Conservation (phyloP, 1,140 invertebrate species). For the Rhyzopertha dominica region DNA sequence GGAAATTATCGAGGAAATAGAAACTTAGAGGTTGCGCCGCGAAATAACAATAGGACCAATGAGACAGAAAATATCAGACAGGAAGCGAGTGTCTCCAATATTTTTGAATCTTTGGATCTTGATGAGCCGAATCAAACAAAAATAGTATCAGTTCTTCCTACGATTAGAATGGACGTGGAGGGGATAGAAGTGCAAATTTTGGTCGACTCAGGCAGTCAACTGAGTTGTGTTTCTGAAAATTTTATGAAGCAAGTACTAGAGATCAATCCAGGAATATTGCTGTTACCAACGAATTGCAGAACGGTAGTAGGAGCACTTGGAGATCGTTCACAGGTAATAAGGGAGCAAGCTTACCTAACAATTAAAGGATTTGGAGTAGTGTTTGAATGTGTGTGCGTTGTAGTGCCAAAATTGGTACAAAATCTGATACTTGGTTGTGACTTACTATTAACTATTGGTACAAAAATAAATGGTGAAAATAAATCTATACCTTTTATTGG, state of each 20-base stretch:
- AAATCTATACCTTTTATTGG: not conserved
- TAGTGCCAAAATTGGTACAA: constrained; percentile 4
- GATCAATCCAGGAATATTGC: not conserved
- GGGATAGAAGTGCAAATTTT: not conserved
- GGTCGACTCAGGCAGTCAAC: not conserved
- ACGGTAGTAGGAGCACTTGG: not conserved
- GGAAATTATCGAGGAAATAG: not conserved
- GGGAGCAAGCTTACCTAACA: not conserved
- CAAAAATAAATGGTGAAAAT: not conserved
- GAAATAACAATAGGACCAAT: not conserved
- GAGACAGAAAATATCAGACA: not conserved
- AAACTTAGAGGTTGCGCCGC: no score
- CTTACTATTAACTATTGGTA: not conserved
- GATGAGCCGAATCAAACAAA: not conserved
- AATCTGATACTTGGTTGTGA: not conserved
- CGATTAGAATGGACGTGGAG: not conserved
- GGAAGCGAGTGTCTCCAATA: not conserved
- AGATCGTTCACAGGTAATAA: not conserved
- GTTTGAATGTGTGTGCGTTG: not conserved
- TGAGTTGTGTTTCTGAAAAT: no score
- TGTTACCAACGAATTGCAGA: not conserved
- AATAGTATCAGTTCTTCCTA: not conserved
- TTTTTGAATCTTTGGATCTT: not conserved
- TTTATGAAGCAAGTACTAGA: not conserved
- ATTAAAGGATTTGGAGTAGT: not conserved